Evolutionary conservation across 2,888 invertebrate genomes (phyloP).

Genomic region (Lasioglossum marginatum): DNA sequence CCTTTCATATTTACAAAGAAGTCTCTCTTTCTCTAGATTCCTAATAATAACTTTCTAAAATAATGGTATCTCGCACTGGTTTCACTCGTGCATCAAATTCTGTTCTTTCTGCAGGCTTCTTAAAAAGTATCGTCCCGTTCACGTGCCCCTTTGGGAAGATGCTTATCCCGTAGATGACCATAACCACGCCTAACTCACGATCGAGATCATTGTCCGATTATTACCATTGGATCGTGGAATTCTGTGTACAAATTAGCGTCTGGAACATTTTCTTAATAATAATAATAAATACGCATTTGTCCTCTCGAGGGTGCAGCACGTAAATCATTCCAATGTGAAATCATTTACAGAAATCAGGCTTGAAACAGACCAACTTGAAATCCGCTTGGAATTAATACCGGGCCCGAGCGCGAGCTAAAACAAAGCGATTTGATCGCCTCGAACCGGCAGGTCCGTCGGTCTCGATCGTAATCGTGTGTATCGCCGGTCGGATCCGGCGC

Average conservation of each 20-base stretch:
- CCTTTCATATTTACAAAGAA: background rate
- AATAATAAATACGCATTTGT: background rate
- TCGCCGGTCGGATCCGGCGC: slow-evolving; percentile 23
- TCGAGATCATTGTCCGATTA: background rate
- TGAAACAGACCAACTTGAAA: background rate
- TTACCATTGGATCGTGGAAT: background rate
- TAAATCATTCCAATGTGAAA: background rate
- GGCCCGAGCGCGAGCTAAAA: background rate
- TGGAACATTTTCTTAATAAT: background rate
- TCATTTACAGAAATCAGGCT: too few relatives aligned
- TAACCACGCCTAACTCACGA: background rate
- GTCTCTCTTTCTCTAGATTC: background rate
- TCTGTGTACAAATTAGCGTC: background rate
- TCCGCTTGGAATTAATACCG: background rate
- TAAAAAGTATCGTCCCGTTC: background rate
- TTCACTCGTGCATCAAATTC: too few relatives aligned
- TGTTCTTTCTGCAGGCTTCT: background rate
- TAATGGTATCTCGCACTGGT: background rate
- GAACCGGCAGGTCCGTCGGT: slow-evolving; percentile 26
- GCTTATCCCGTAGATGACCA: background rate
- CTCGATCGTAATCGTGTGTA: slow-evolving; percentile 22
- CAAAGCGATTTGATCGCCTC: background rate
- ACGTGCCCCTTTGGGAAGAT: background rate
- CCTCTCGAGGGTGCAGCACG: background rate
- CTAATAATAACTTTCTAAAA: background rate